Evolutionary conservation across 92 coral and sea anemone genomes (phyloP), one percentile per base, ranked within the genome.

Genomic region (Diadumene lineata): DNA sequence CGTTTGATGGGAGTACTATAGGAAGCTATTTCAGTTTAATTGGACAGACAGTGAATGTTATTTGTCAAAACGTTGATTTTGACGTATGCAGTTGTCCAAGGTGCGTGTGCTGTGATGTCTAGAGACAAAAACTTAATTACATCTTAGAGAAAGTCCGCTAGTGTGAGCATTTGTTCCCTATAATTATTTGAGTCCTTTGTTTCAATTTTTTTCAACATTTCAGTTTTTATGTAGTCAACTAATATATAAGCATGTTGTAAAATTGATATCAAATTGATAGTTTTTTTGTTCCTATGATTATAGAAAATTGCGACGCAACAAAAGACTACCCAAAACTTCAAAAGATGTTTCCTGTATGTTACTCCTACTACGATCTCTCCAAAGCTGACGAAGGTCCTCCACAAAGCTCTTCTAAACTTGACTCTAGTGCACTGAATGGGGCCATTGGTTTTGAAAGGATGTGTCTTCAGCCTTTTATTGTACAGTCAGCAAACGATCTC

Each of bases 311-410:
- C 19, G 31, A 2, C 23, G 60, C 67, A 46, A 73, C 78, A 77
- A 18, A 61, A 24, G 50, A 64, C 34, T 80, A 50, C 50, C 69
- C 86, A 33, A 60, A 61, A 16, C 69, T 85, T 0, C 78, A 69
- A 25, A 50, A 27, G 1, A 72, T 84, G 89, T 85, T 85, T 56
- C 86, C 89, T 3, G 43, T 66, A 17, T 85, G 89, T 55, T 85
- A 74, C 65, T 74, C 72, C 50, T 56, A 72, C 53, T 85, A 69
- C 72, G 31, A 74, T 9, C 27, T 26, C 0, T 43, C 48, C 1
- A 75, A 56, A 60, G 56, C 57, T 17, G 74, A 55, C 43, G 72
- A 69, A 2, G n/a, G 66, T 11, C 66, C 79, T 13, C 51, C 64
- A 70, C 53, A 61, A 13, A 56, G 34, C 4, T 32, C 21, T 19